Evolutionary conservation across 2,888 invertebrate genomes (phyloP).

Genomic region (Brenthis ino): DNA sequence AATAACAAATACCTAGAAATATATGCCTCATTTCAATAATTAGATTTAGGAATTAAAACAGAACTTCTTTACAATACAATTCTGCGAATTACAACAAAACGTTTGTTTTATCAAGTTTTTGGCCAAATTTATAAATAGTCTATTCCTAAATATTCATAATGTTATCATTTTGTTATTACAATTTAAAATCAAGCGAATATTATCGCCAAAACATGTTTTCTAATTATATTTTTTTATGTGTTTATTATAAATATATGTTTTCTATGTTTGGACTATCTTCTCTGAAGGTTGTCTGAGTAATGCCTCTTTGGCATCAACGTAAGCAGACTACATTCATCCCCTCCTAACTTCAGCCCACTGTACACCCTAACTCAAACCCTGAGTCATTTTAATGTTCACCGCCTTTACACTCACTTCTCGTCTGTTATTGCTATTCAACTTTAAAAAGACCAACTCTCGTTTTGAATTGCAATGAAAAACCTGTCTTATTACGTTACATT

Average conservation of each 20-base stretch:
- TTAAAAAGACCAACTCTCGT: constrained; percentile 64
- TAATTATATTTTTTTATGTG: too few species aligned
- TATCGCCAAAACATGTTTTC: not conserved
- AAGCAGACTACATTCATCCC: constrained; percentile 52
- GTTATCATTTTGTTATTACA: too few species aligned
- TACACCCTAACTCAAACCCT: constrained; percentile 45
- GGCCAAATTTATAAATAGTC: not conserved
- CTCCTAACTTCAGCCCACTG: constrained; percentile 43
- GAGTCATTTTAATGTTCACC: constrained; percentile 68
- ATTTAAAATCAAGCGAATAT: too few species aligned
- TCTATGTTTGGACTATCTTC: constrained; percentile 18
- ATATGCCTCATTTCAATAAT: constrained; percentile 5
- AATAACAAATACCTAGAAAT: constrained; percentile 1
- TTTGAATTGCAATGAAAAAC: constrained; percentile 41
- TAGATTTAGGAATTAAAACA: not conserved
- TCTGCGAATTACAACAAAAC: too few species aligned
- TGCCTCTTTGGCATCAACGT: constrained; percentile 60
- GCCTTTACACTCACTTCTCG: constrained; percentile 58
- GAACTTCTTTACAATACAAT: not conserved
- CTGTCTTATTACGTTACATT: constrained; percentile 39
- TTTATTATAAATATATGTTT: not conserved
- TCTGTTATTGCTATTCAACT: constrained; percentile 55
- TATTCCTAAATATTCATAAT: too few species aligned
- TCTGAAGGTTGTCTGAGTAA: constrained; percentile 40
- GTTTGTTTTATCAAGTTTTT: too few species aligned